Evolutionary conservation across 1,140 invertebrate genomes (phyloP), one percentile per base, ranked within the genome.

Genomic region (Drosophila albomicans): DNA sequence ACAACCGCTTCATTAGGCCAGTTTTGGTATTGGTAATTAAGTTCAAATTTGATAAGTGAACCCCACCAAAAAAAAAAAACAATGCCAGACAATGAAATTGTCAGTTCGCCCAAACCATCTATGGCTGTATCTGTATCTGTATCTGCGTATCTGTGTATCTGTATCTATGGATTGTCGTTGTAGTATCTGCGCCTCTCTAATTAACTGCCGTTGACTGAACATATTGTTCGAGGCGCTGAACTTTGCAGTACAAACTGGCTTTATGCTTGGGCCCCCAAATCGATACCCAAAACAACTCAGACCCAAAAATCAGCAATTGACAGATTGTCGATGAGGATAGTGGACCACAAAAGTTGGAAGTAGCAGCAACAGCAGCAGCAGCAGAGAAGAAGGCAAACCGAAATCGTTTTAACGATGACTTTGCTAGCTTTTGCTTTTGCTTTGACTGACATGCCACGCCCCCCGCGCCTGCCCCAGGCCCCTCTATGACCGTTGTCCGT

Each of bases 31-130:
- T 65, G 48, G 84, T 86, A 86, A 86, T 86, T 86, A 86, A 86
- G 67, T 87, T 82, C 76, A 69, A 77, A 79, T 87, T 87, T 87
- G 82, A 86, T 87, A 87, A 81, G 80, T 82, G 81, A 73, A 49
- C 69, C 73, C 69, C 46, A 32, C 32, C 32, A 64, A 73, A 78
- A 49, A 38, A 25, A 4, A 25, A 25, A 25, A 25, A 25, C 20
- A 25, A 11, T n/a, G 32, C 25, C 25, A 65, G 30, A 65, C 81
- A 82, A 84, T 82, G 76, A 58, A 82, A 77, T 76, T 67, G 61
- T 75, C 78, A 74, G 73, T 54, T 69, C 46, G 35, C 1, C 32
- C 5, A 1, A 8, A 25, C n/a, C 28, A 67, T 15, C 52, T 59
- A 28, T 38, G 46, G 35, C 49, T 35, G 30, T 35, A 32, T 63